Conservation (phyloP, 1,140 invertebrate species). For the Riptortus pedestris region DNA sequence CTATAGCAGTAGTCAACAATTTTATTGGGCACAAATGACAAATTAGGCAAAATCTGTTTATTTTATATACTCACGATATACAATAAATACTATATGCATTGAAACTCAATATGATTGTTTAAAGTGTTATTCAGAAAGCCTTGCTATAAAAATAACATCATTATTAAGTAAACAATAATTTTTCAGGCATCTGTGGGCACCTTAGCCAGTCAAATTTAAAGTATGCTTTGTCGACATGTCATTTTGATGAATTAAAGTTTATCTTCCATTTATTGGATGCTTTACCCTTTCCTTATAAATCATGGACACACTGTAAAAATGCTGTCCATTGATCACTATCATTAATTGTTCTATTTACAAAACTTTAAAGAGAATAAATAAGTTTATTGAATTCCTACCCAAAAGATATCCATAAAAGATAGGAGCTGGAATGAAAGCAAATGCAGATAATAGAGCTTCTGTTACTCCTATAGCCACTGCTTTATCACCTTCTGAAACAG, state of each 20-base stretch:
- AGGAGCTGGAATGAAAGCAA: slow-evolving; percentile 36
- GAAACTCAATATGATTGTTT: too few species aligned
- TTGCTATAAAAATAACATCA: too few species aligned
- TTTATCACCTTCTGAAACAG: slow-evolving; percentile 36
- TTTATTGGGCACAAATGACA: too few species aligned
- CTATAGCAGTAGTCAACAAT: too few species aligned
- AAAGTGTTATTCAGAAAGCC: too few species aligned
- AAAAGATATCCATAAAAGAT: slow-evolving; percentile 37
- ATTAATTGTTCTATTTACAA: background rate
- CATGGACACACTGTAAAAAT: background rate
- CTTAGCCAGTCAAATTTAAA: background rate
- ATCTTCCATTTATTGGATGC: background rate
- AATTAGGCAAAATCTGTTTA: too few species aligned
- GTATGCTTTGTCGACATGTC: background rate
- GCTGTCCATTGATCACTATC: background rate
- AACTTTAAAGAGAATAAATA: background rate
- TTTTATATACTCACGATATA: too few species aligned
- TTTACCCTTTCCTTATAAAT: background rate
- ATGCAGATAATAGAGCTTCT: slow-evolving; percentile 33
- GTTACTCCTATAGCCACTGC: slow-evolving; percentile 36
- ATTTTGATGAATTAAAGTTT: background rate
- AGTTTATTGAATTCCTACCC: slow-evolving; percentile 27
- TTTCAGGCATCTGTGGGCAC: too few species aligned
- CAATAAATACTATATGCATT: too few species aligned
- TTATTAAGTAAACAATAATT: too few species aligned